Evolutionary conservation across 2,888 invertebrate species (phyloP).

Genomic region (Syritta pipiens): DNA sequence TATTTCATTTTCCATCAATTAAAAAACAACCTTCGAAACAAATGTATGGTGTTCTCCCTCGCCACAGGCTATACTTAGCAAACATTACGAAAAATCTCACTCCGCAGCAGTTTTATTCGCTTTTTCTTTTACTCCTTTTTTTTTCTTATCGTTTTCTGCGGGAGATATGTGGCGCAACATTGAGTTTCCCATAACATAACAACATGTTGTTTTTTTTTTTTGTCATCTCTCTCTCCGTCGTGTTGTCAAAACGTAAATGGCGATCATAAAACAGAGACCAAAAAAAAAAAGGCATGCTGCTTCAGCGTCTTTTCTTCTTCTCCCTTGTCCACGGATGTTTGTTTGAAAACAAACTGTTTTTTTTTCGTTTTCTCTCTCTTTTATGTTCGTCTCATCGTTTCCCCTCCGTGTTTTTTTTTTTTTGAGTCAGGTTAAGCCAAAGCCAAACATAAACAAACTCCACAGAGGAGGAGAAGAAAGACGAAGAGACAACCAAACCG

Average conservation of each 20-base stretch:
- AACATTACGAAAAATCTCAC: constrained; percentile 7
- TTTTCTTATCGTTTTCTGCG: not conserved
- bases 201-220: not conserved
- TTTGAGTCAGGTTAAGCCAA: constrained; percentile 44
- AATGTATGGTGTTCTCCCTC: constrained; percentile 18
- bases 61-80: not conserved
- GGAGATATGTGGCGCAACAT: constrained; percentile 25
- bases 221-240: not conserved
- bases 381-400: not conserved
- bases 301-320: not conserved
- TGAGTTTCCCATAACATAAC: constrained; percentile 7
- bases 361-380: not conserved
- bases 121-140: not conserved
- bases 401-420: not conserved
- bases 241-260: constrained; percentile 1
- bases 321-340: too few species aligned
- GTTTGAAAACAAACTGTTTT: constrained; percentile 54
- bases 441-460: constrained; percentile 58
- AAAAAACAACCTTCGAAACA: constrained; percentile 27
- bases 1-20: constrained; percentile 18
- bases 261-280: not conserved
- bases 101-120: too few species aligned
- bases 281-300: not conserved
- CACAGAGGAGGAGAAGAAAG: constrained; percentile 7
- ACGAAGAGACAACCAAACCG: not conserved